Evolutionary conservation across 2,797 vertebrate species (phyloP), one percentile per base, ranked within the genome.

Genomic region (Eutrigla gurnardus): DNA sequence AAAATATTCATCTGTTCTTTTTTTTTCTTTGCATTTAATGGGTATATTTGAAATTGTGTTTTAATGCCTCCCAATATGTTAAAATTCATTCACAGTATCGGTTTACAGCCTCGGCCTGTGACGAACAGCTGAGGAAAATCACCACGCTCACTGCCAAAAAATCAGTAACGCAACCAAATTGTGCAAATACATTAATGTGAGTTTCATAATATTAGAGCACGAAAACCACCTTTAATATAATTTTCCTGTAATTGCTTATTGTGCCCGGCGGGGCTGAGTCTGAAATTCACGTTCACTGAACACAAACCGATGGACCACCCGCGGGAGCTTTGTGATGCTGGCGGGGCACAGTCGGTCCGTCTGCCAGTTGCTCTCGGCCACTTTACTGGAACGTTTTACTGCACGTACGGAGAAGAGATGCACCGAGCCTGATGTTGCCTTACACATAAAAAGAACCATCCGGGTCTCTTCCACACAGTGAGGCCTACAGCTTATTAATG

Each of bases 231-330:
- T 86, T 92, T 91, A 84, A 89, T 86, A 78, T 81, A n/a, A 91
- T 85, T 88, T 77, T 46, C 69, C 69, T 64, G 61, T 91, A 90
- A 92, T 91, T 91, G 86, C 89, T 88, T 84, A 87, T 92, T 90
- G 83, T 82, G 59, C 80, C 82, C 76, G 60, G 70, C 74, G 70
- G 25, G 73, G 77, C 87, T 86, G 79, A 86, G 89, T 81, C 88
- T 82, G 75, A 86, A 25, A 86, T 94, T 93, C 91, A 86, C 73
- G 90, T 92, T 90, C 79, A 77, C 70, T 85, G 71, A 88, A 86
- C 76, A 58, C 73, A 84, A 83, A 86, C 72, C 84, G 85, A 90
- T 82, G 57, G 78, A 78, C 64, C 68, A 72, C 81, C 85, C 59
- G 36, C 14, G 49, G 83, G 87, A 84, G 77, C 67, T 67, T 72